These are phyloP conservation scores for Doryteuthis pealeii DNA, from an alignment of 1,140 invertebrate species.

Conservation along the genomic window DNA sequence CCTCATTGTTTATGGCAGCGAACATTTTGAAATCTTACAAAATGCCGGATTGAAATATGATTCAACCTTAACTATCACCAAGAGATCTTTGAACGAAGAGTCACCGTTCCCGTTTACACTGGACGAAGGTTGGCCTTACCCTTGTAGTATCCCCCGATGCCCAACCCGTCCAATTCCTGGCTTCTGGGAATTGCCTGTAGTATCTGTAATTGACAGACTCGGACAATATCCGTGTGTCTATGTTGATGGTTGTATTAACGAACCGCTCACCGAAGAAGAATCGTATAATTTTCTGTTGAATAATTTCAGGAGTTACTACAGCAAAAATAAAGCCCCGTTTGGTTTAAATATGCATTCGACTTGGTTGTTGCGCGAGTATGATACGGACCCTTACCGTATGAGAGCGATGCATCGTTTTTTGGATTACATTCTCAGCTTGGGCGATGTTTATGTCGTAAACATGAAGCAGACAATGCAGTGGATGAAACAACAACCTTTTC, in stretches of 20 bases:
- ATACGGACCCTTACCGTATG: slow-evolving; percentile 27
- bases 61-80: slow-evolving; percentile 39
- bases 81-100: slow-evolving; percentile 18
- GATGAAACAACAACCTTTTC: slow-evolving; percentile 36
- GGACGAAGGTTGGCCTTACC: slow-evolving; percentile 38
- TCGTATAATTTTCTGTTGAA: slow-evolving; percentile 39
- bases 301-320: slow-evolving; percentile 45
- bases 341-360: slow-evolving; percentile 44
- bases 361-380: slow-evolving; percentile 34
- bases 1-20: slow-evolving; percentile 40
- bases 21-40: slow-evolving; percentile 38
- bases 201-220: slow-evolving; percentile 36
- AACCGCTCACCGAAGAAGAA: slow-evolving; percentile 32
- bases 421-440: slow-evolving; percentile 28
- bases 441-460: slow-evolving; percentile 46
- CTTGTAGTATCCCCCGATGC: slow-evolving; percentile 45
- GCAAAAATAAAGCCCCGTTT: slow-evolving; percentile 38
- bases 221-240: slow-evolving; percentile 39
- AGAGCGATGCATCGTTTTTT: slow-evolving; percentile 44
- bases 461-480: slow-evolving; percentile 44
- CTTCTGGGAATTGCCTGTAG: slow-evolving; percentile 48
- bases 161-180: slow-evolving; percentile 33
- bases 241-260: slow-evolving; percentile 34
- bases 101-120: slow-evolving; percentile 43
- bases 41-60: slow-evolving; percentile 44